Evolutionary conservation across 2,888 invertebrate genomes (phyloP), one percentile per base, ranked within the genome.

Genomic region (Acrobasis consociella): DNA sequence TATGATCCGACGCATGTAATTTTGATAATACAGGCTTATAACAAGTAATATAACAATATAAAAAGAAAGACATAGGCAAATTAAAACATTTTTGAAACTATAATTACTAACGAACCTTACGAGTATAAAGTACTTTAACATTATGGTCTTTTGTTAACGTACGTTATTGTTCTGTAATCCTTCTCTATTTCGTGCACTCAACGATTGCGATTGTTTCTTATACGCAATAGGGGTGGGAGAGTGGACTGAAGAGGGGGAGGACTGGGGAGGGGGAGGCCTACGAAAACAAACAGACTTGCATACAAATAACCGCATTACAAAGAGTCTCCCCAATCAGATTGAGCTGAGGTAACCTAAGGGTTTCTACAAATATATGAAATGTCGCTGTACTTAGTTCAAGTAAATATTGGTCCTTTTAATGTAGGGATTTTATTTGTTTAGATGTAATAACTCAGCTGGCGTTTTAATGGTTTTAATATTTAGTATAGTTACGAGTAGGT

Each of bases 201-300:
- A 62, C 64, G 63, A 70, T 64, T 63, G 63, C 64, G 65, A 70
- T 71, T 73, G 71, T 74, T 73, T 72, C 69, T 72, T 65, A 69
- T 74, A 72, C 69, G 70, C 71, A 70, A 71, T 71, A 52, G 64
- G 65, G 56, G 62, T 62, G 67, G 64, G 53, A 59, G 68, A 71
- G 69, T 65, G 68, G 68, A 65, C 70, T 62, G 72, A 64, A 67
- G 68, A 58, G 69, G 69, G 66, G 69, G 65, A 49, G 70, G 70
- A 59, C 66, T 69, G 31, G 31, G 31, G 31, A 31, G 65, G 70
- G 73, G 76, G 74, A 72, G 76, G 75, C 72, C 71, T 75, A 75
- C 73, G 74, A 74, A 83, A 82, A 82, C 81, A 82, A 81, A 82
- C 80, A 76, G 80, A 77, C 78, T 80, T 80, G 87, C 85, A 87